Conservation (phyloP, 2,113 vertebrate species). For the Daphoenositta chrysoptera region DNA sequence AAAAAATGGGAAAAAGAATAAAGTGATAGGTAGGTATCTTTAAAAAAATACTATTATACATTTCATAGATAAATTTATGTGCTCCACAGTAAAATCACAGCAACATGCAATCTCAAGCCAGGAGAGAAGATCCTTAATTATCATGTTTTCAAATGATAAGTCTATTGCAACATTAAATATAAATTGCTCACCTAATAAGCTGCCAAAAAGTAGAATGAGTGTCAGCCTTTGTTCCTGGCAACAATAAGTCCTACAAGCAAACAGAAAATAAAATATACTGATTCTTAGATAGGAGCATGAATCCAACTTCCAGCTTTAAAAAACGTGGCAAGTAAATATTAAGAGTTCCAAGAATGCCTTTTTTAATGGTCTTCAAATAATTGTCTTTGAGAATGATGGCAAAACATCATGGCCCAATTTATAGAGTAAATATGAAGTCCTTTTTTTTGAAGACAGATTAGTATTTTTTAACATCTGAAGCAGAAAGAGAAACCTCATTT, state of each 20-base stretch:
- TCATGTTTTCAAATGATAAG: background rate
- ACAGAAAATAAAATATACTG: background rate
- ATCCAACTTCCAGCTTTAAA: background rate
- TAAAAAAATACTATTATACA: background rate
- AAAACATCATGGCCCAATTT: background rate
- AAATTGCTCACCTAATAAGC: background rate
- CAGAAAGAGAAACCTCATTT: background rate
- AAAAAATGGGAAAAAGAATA: constrained; percentile 96
- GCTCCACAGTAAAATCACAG: background rate
- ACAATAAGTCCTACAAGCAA: background rate
- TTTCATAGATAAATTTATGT: background rate
- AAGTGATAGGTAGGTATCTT: constrained; percentile 89
- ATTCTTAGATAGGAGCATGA: background rate
- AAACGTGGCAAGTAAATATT: background rate
- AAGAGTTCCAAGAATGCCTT: background rate
- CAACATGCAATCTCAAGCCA: background rate
- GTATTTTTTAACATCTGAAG: background rate
- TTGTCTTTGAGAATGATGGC: background rate
- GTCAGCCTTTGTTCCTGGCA: background rate
- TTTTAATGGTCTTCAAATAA: background rate
- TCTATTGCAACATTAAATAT: background rate
- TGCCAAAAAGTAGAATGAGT: background rate
- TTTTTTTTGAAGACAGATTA: background rate
- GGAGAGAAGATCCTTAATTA: background rate
- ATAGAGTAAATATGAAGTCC: background rate